Evolutionary conservation across 2,113 vertebrate genomes (phyloP).

Genomic region (Alethe castanea): DNA sequence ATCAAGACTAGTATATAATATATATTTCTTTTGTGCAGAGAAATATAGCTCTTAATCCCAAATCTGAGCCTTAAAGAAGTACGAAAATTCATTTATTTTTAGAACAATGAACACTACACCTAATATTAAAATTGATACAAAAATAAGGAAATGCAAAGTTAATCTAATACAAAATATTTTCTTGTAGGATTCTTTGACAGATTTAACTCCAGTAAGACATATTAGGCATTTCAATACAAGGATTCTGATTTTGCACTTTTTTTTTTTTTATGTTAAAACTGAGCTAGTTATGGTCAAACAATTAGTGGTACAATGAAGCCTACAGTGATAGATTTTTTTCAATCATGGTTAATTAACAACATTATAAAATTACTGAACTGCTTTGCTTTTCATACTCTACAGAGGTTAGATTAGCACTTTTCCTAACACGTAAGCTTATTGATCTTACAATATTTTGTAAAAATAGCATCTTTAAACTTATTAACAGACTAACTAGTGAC

Average conservation of each 20-base stretch:
- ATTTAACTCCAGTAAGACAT: background rate
- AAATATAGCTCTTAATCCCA: background rate
- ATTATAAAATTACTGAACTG: background rate
- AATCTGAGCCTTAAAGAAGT: background rate
- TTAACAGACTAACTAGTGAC: background rate
- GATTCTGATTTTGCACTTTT: background rate
- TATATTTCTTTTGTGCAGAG: background rate
- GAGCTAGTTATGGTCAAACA: background rate
- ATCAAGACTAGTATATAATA: background rate
- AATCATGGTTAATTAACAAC: background rate
- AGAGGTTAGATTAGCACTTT: background rate
- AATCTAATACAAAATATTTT: background rate
- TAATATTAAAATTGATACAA: background rate
- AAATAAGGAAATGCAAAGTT: background rate
- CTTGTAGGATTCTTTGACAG: accelerated
- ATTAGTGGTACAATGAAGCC: background rate
- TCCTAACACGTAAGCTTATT: background rate
- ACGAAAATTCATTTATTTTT: background rate
- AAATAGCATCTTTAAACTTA: conserved; percentile 37
- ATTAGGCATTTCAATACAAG: background rate
- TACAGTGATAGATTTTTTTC: background rate
- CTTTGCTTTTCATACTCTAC: background rate
- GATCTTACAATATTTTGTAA: conserved; percentile 6
- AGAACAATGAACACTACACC: background rate
- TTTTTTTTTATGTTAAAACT: background rate